phyloP scores from a whole-genome alignment of 1,140 invertebrate genomes.

The Drosophila truncata region DNA sequence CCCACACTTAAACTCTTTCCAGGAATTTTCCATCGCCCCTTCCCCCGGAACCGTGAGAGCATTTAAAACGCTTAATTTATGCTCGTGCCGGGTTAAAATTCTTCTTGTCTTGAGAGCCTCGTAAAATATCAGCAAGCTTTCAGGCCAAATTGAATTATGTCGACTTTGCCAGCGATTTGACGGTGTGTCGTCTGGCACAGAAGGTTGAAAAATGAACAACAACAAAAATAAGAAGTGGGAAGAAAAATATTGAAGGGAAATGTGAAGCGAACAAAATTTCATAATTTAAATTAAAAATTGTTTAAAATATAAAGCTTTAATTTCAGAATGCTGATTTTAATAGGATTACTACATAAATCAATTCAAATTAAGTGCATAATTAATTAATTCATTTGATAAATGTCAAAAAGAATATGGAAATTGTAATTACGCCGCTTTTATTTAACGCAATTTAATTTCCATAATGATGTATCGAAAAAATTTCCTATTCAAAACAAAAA shows the following conservation, averaged over 20 bases:
- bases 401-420: neutral
- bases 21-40: neutral
- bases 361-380: neutral
- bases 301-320: neutral
- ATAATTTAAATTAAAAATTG: neutral
- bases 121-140: conserved; percentile 38
- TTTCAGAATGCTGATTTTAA: neutral
- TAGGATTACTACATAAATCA: neutral
- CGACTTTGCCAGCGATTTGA: conserved; percentile 48
- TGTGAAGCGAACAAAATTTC: neutral
- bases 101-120: conserved; percentile 16
- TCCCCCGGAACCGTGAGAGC: neutral
- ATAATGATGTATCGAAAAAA: too few relatives aligned
- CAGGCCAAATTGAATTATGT: conserved; percentile 47
- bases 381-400: neutral
- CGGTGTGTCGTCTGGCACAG: conserved; percentile 40
- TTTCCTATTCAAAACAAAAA: too few relatives aligned
- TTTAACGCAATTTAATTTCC: too few relatives aligned
- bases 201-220: conserved; percentile 11
- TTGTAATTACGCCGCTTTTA: neutral
- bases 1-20: conserved; percentile 34
- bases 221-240: neutral
- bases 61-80: conserved; percentile 56
- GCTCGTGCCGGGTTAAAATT: conserved; percentile 17
- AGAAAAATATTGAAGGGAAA: neutral